These are phyloP conservation scores for Elgaria multicarinata DNA, from an alignment of 2,113 vertebrate species.

Conservation along the genomic window DNA sequence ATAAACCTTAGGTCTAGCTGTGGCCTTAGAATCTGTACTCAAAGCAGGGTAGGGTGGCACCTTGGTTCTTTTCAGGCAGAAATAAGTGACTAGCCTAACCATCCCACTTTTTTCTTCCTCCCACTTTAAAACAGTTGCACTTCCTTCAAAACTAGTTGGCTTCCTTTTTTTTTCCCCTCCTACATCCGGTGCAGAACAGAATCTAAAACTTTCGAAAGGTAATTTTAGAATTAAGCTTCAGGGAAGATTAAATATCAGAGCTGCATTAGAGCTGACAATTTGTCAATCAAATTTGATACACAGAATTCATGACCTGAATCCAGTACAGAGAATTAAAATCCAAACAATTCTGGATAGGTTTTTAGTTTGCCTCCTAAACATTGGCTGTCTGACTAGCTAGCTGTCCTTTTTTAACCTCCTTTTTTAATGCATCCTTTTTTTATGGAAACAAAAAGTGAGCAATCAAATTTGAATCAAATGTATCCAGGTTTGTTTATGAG, in stretches of 20 bases:
- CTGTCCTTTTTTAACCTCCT: no score
- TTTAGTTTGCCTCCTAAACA: slow-evolving; percentile 38
- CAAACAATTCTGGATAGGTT: slow-evolving; percentile 56
- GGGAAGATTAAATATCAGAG: slow-evolving; percentile 61
- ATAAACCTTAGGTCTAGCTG: no score
- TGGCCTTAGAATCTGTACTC: slow-evolving; percentile 13
- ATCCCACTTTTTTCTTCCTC: not conserved
- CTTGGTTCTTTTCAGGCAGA: not conserved
- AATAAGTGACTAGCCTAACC: not conserved
- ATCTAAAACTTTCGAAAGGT: slow-evolving; percentile 47
- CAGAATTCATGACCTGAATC: slow-evolving; percentile 72
- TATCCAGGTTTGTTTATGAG: not conserved
- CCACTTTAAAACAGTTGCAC: not conserved
- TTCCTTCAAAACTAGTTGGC: not conserved
- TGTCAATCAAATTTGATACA: slow-evolving; percentile 64
- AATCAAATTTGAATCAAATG: not conserved
- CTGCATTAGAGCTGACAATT: slow-evolving; percentile 69
- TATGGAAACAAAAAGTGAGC: not conserved
- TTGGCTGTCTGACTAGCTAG: not conserved
- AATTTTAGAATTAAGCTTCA: slow-evolving; percentile 61
- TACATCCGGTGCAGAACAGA: not conserved
- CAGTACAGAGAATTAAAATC: slow-evolving; percentile 65
- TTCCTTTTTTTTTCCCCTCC: not conserved
- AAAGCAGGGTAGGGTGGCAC: not conserved
- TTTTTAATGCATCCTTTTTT: not conserved